phyloP scores from a whole-genome alignment of 2,888 invertebrate genomes.

The Eurois occulta region DNA sequence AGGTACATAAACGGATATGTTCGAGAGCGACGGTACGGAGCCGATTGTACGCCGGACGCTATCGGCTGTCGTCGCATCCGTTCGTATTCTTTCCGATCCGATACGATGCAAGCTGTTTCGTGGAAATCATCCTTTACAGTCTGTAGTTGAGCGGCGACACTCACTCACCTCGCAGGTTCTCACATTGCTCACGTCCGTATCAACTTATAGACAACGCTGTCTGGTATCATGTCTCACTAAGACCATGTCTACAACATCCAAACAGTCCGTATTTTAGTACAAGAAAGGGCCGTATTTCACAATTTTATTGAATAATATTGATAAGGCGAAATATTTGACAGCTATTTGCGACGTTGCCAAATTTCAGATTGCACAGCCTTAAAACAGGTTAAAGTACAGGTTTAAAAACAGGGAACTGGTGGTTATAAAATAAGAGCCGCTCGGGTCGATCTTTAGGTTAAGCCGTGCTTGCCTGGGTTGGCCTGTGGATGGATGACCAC shows the following conservation, averaged over 20 bases:
- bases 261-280: not conserved
- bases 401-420: too few relatives aligned
- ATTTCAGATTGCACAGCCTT: not conserved
- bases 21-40: too few relatives aligned
- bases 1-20: too few relatives aligned
- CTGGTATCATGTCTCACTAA: not conserved
- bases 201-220: not conserved
- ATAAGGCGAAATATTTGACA: not conserved
- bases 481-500: too few relatives aligned
- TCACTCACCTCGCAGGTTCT: not conserved
- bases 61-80: too few relatives aligned
- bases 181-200: not conserved
- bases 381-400: not conserved
- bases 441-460: too few relatives aligned
- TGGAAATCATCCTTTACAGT: too few relatives aligned
- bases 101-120: too few relatives aligned
- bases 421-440: too few relatives aligned
- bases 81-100: too few relatives aligned
- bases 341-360: not conserved
- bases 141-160: not conserved
- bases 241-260: not conserved
- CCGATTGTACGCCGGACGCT: too few relatives aligned
- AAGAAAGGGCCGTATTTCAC: not conserved
- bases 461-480: too few relatives aligned
- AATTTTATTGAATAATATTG: not conserved